Conservation (phyloP, 2,113 vertebrate species). For the Furnarius figulus region DNA sequence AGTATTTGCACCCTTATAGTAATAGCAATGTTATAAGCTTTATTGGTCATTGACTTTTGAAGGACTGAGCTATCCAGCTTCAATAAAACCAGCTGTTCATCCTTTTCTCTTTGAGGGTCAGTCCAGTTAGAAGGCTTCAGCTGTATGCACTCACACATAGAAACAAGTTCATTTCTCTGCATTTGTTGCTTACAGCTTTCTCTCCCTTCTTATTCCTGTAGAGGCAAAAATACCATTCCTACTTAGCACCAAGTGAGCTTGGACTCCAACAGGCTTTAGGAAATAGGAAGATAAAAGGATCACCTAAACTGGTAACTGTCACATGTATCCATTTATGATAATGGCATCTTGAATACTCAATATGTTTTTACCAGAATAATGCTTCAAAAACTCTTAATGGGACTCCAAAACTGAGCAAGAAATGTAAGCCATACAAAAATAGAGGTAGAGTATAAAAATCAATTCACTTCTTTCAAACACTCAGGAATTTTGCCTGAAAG, state of each 20-base stretch:
- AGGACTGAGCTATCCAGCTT: not conserved
- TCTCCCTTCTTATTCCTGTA: not conserved
- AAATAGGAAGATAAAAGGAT: not conserved
- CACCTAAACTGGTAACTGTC: not conserved
- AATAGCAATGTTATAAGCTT: not conserved
- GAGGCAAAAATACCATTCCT: not conserved
- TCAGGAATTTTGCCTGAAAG: not conserved
- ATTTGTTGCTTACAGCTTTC: not conserved
- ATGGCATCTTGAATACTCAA: not conserved
- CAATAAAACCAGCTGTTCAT: not conserved
- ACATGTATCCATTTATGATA: not conserved
- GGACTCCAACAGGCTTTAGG: not conserved
- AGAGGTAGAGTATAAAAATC: not conserved
- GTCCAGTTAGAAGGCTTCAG: not conserved
- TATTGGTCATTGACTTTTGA: not conserved
- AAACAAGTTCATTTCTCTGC: not conserved
- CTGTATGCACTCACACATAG: not conserved
- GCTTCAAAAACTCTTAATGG: not conserved
- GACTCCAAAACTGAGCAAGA: not conserved
- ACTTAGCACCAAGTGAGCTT: not conserved
- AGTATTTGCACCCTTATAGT: not conserved
- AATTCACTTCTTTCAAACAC: not conserved
- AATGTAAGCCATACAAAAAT: not conserved
- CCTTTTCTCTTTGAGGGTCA: not conserved
- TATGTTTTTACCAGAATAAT: not conserved